Percentiles rank a stretch among this genome's conserved stretches.
Conservation (phyloP, 2,888 invertebrate genomes). For the Gymnosoma rotundatum region DNA sequence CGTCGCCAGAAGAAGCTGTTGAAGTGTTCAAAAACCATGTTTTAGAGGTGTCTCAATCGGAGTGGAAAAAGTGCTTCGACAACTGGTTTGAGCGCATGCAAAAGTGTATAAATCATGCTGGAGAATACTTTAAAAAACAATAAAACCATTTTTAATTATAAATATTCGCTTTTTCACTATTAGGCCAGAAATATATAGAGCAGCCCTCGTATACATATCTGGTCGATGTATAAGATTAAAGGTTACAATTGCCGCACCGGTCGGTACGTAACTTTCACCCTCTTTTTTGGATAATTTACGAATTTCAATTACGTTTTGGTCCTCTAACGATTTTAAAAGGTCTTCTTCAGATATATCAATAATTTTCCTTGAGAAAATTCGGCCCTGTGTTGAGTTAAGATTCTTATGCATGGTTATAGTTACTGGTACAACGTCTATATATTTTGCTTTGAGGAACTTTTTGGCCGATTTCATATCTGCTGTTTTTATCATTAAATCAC, state of each 20-base stretch:
- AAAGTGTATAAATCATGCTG: too few relatives aligned
- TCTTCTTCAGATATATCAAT: constrained; percentile 8
- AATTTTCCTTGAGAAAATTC: constrained; percentile 20
- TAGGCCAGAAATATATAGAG: too few relatives aligned
- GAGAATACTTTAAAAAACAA: too few relatives aligned
- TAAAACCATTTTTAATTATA: too few relatives aligned
- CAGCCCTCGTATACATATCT: too few relatives aligned
- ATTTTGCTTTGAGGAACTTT: background rate
- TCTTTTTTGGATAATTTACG: background rate
- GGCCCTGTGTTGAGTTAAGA: background rate
- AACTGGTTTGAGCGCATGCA: too few relatives aligned
- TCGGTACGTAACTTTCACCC: background rate
- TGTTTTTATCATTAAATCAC: constrained; percentile 11
- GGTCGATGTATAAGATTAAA: constrained; percentile 7
- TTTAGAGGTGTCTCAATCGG: too few relatives aligned
- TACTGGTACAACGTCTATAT: constrained; percentile 15
- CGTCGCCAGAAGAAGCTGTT: too few relatives aligned
- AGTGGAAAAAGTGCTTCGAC: too few relatives aligned
- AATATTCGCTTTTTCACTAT: too few relatives aligned
- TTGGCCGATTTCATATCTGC: constrained; percentile 15
- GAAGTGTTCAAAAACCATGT: too few relatives aligned
- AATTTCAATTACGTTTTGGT: background rate
- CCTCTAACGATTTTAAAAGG: background rate
- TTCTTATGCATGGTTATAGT: background rate
- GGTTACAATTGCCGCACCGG: constrained; percentile 10